A percentile compares a stretch with the other conserved stretches of the same genome.
These are phyloP conservation scores for Lysandra bellargus DNA, from an alignment of 2,888 invertebrate genomes.

Conservation along the genomic window DNA sequence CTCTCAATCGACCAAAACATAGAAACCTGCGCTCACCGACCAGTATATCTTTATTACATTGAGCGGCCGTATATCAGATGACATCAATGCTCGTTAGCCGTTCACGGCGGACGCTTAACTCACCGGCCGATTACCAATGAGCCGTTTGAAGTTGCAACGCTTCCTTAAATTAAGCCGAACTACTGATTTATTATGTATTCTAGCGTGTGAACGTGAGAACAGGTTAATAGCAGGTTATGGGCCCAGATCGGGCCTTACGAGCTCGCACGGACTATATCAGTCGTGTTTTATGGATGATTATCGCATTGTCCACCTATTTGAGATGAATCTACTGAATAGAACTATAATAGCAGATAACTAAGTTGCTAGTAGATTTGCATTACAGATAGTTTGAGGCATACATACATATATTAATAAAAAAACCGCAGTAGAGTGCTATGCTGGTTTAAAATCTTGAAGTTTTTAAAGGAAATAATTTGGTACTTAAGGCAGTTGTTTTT, in stretches of 20 bases:
- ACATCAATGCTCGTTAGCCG: constrained; percentile 73
- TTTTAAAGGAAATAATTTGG: not conserved
- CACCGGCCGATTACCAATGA: constrained; percentile 63
- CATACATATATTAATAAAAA: not conserved
- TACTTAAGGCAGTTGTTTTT: constrained; percentile 19
- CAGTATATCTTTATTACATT: constrained; percentile 39
- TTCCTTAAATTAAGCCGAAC: constrained; percentile 50
- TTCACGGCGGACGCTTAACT: constrained; percentile 67
- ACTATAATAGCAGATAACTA: not conserved
- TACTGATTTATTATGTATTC: constrained; percentile 50
- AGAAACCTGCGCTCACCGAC: constrained; percentile 29
- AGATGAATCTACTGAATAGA: not conserved
- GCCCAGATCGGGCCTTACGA: constrained; percentile 37
- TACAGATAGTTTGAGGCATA: too few relatives aligned
- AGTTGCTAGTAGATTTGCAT: not conserved
- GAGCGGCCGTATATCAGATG: constrained; percentile 59
- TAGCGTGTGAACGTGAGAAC: constrained; percentile 45
- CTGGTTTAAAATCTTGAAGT: not conserved
- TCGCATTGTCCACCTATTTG: not conserved
- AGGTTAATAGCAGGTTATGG: constrained; percentile 46
- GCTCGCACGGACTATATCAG: constrained; percentile 17
- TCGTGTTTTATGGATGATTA: constrained; percentile 45
- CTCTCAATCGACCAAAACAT: constrained; percentile 33
- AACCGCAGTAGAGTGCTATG: not conserved
- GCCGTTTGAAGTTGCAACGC: constrained; percentile 49